Evolutionary conservation across 53 echinoderm and acorn worm species (phyloP).

Genomic region (Arbacia lixula): DNA sequence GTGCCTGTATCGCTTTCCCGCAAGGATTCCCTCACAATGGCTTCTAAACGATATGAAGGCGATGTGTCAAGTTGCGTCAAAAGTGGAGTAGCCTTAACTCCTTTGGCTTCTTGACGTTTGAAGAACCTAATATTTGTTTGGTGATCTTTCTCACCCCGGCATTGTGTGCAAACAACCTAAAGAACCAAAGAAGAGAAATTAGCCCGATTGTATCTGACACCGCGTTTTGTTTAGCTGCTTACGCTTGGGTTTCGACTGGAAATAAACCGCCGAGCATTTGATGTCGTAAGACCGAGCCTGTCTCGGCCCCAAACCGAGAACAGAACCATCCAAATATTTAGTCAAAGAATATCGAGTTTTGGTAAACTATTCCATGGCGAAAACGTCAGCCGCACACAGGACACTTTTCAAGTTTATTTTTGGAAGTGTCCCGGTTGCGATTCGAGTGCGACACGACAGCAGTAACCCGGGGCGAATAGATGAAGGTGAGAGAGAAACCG

Average conservation of each 20-base stretch:
- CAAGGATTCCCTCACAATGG: no score
- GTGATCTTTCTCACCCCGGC: slow-evolving; percentile 43
- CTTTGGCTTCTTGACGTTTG: no score
- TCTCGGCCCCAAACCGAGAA: slow-evolving; percentile 29
- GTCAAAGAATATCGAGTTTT: slow-evolving; percentile 58
- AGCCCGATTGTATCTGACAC: slow-evolving; percentile 36
- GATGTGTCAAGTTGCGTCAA: no score
- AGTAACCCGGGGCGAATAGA: neutral
- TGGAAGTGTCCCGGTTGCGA: slow-evolving; percentile 27
- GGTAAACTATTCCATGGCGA: slow-evolving; percentile 34
- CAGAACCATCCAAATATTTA: slow-evolving; percentile 53
- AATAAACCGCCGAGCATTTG: slow-evolving; percentile 44
- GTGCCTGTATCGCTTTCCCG: no score
- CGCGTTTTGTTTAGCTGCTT: slow-evolving; percentile 40
- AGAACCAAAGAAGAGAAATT: slow-evolving; percentile 7
- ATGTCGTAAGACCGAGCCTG: slow-evolving; percentile 36
- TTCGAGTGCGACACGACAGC: slow-evolving; percentile 41
- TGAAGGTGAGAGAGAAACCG: neutral
- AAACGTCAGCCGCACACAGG: slow-evolving; percentile 13
- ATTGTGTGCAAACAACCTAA: slow-evolving; percentile 48
- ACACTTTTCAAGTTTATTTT: slow-evolving; percentile 44
- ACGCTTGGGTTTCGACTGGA: slow-evolving; percentile 44
- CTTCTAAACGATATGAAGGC: no score
- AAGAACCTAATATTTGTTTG: slow-evolving; percentile 44
- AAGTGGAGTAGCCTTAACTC: no score